Evolutionary conservation across 2,888 invertebrate species (phyloP), one percentile per base, ranked within the genome.

Genomic region (Drosophila conformis): DNA sequence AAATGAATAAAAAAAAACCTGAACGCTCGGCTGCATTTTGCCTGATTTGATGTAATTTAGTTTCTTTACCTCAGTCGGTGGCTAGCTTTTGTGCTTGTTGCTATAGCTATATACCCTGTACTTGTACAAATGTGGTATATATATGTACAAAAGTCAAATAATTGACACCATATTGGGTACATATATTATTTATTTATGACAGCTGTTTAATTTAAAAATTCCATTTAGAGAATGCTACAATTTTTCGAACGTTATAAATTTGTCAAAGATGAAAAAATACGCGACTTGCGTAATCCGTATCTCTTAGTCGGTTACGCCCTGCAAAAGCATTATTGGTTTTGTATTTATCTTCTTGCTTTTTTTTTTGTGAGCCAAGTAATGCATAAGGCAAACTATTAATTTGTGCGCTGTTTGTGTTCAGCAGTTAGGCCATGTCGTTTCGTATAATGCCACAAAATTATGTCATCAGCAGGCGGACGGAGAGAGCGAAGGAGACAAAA

Each of bases 41-140:
- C 82, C 84, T 87, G 87, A 78, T 75, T 84, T 87, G 73, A 82
- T 87, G 85, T 87, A 85, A 85, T 85, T 84, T 87, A 59, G 78
- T 78, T 82, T 68, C 76, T 72, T 73, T 73, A 53, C 72, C 57
- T 80, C 60, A 69, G 35, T 51, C 73, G 76, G 61, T 62, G 69
- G 58, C 60, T 64, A 61, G 63, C 70, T 68, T 69, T 70, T 58
- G 68, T 60, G 68, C 42, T 71, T 59, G 54, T 59, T 51, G 42
- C 63, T 60, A 65, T 73, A 48, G 57, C 27, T 58, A 69, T 64
- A 59, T 67, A 59, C 63, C 58, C 52, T 69, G 29, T 40, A 35
- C 21, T 15, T 18, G n/a, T 8, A 5, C 15, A 38, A 67, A 46
- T 27, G 31, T 10, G 27, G 38, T 52, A 25, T 31, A 21, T 21